A percentile compares a stretch with the other conserved stretches of the same genome.
phyloP scores from a whole-genome alignment of 2,113 vertebrate species.

The Ramphastos sulfuratus region DNA sequence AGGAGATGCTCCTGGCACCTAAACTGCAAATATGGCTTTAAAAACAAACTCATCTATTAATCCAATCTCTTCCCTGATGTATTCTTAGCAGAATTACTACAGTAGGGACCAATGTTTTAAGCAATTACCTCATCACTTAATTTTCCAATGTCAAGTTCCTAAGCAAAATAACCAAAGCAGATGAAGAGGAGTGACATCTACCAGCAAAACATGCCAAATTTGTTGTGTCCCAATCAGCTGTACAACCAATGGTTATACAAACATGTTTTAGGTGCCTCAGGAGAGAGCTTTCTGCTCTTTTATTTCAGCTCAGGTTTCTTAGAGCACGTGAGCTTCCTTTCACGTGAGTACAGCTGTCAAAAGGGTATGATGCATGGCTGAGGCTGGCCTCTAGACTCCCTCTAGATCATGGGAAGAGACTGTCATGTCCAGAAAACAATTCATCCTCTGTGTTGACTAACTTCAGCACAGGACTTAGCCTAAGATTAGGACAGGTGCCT shows the following conservation, averaged over 20 bases:
- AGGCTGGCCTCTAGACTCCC: not conserved
- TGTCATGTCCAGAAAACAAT: not conserved
- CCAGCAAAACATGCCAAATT: conserved; percentile 31
- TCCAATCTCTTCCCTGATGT: not conserved
- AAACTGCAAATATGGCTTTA: not conserved
- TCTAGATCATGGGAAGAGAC: not conserved
- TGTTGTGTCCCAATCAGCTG: conserved; percentile 9
- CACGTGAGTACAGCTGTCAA: not conserved
- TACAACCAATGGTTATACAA: not conserved
- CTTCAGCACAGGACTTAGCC: not conserved
- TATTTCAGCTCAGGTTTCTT: not conserved
- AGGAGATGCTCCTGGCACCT: not conserved
- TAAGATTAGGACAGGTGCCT: not conserved
- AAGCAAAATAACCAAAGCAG: conserved; percentile 39
- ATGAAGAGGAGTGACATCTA: conserved; percentile 32
- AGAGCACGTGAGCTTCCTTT: not conserved
- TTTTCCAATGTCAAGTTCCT: conserved; percentile 2
- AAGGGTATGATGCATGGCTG: not conserved
- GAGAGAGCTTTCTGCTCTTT: not conserved
- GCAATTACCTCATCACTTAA: conserved; percentile 44
- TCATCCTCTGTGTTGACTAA: not conserved
- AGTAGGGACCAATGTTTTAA: conserved; percentile 11
- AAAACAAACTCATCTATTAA: conserved; percentile 3
- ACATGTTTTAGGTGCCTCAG: not conserved
- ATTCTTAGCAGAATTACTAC: not conserved